These are phyloP conservation scores for Oncorhynchus kisutch DNA, from an alignment of 2,113 vertebrate species.

Conservation along the genomic window DNA sequence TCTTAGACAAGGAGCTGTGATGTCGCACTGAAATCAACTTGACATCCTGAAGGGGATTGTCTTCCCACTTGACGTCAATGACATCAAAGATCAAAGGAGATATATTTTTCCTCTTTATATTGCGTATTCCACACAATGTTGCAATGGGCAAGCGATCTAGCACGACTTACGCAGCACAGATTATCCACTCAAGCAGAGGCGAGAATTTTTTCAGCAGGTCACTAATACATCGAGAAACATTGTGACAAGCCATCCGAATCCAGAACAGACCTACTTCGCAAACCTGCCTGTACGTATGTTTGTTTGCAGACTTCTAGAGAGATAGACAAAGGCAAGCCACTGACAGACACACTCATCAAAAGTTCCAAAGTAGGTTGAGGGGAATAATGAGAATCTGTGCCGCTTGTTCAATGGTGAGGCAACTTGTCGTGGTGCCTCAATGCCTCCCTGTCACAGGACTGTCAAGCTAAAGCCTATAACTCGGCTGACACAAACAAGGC, in stretches of 20 bases:
- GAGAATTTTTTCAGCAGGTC: neutral
- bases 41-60: constrained; percentile 19
- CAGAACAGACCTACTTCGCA: constrained; percentile 14
- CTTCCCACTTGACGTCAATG: constrained; percentile 15
- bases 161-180: neutral
- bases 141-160: neutral
- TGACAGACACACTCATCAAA: constrained; percentile 43
- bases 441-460: constrained; percentile 27
- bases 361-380: constrained; percentile 40
- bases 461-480: constrained; percentile 53
- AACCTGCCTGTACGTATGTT: constrained; percentile 4
- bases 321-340: constrained; percentile 19
- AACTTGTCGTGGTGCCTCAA: constrained; percentile 32
- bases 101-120: neutral
- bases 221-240: constrained; percentile 5
- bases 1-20: neutral
- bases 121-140: neutral
- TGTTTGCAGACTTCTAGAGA: neutral
- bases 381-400: constrained; percentile 38
- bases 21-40: constrained; percentile 27
- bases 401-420: constrained; percentile 39
- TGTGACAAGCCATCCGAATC: constrained; percentile 14
- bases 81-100: neutral
- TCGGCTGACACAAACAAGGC: constrained; percentile 19
- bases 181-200: neutral